Evolutionary conservation across 2,888 invertebrate species (phyloP), one percentile per base, ranked within the genome.

Genomic region (Ceratothoa steindachneri): DNA sequence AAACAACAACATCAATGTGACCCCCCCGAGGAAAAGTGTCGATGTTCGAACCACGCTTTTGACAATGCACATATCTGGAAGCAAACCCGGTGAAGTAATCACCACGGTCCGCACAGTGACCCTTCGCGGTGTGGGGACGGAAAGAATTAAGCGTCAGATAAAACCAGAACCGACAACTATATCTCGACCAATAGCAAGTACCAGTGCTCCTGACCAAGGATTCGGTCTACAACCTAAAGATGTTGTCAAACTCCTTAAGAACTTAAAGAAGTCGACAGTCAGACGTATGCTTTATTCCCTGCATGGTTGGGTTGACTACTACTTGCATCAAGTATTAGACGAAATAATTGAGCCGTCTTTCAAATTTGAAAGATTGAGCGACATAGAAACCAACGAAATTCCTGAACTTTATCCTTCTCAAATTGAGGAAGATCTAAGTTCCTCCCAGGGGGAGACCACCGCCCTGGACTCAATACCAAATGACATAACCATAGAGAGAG

Each of bases 31-130:
- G 22, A 19, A 15, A 3, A 27, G 24, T 19, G 9, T 19, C 7
- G 55, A 55, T 29, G 28, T 22, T 5, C 22, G 19, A 9, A 72
- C 67, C 7, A 78, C 78, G 0, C 71, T 78, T n/a, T 65, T 78
- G 19, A 78, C 78, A 3, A 78, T 78, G 78, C 75, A 75, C 51
- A 68, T 78, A 19, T 73, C 71, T 31, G 78, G 78, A 12, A 64
- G 71, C 1, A 71, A 60, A 24, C 78, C 78, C 0, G 78, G 75
- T 1, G 70, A 78, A 31, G 73, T 75, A 52, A 64, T 41, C 22
- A 78, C 75, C 12, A 69, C 73, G 27, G 24, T 71, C 9, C 71
- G 68, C 4, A 78, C 78, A 1, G 60, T 78, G 29, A 71, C 73
- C 27, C 67, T 78, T 4, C 55, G 78, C 22, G 72, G 64, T 9